These are phyloP conservation scores for Todiramphus chloris DNA, from an alignment of 2,113 vertebrate species.

Conservation along the genomic window DNA sequence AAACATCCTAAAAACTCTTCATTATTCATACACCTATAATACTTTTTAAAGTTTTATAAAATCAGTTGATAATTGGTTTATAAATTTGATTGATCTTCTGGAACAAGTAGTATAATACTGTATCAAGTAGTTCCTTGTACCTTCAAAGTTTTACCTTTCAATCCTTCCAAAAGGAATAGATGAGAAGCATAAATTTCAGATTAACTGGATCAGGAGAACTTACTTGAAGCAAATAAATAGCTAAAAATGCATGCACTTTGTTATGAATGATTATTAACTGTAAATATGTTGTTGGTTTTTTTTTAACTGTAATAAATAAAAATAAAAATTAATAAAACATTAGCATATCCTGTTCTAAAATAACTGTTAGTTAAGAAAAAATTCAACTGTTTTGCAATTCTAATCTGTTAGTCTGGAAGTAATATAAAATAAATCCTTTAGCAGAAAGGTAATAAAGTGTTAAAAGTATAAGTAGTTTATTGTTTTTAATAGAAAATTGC, in stretches of 20 bases:
- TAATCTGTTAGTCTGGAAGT: background rate
- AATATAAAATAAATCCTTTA: background rate
- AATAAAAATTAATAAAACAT: background rate
- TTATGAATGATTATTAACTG: background rate
- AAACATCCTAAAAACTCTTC: background rate
- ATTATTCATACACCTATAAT: background rate
- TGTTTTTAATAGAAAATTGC: background rate
- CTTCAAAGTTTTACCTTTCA: background rate
- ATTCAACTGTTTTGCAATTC: background rate
- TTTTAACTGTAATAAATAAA: background rate
- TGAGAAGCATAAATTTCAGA: background rate
- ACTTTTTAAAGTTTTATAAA: background rate
- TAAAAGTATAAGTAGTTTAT: background rate
- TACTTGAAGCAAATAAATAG: background rate
- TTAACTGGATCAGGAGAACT: background rate
- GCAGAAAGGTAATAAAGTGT: background rate
- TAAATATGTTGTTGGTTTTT: background rate
- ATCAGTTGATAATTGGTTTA: background rate
- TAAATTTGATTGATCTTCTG: background rate
- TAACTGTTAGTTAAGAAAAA: background rate
- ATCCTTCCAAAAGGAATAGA: background rate
- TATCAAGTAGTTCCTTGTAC: background rate
- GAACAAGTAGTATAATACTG: background rate
- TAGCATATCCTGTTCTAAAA: background rate
- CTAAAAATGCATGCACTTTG: background rate